Conservation (phyloP, 2,113 vertebrate genomes). For the Galeopterus variegatus region DNA sequence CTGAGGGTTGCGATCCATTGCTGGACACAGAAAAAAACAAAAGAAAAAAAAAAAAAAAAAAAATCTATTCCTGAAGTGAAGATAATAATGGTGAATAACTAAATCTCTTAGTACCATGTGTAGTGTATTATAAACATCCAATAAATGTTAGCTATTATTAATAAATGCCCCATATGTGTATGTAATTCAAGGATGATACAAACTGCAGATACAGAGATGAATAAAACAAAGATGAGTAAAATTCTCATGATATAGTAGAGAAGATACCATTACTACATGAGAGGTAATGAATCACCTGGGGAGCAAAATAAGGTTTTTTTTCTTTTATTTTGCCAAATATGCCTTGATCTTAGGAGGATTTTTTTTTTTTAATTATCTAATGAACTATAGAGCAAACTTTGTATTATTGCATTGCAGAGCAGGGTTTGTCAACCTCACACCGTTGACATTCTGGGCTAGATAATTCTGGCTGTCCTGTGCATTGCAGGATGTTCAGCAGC, state of each 20-base stretch:
- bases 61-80: not conserved
- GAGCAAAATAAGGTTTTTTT: not conserved
- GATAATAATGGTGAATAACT: not conserved
- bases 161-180: not conserved
- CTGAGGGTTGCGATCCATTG: no score
- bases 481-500: not conserved
- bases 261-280: conserved; percentile 90
- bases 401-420: not conserved
- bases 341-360: not conserved
- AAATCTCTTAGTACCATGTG: not conserved
- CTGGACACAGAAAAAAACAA: no score
- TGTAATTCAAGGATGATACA: conserved; percentile 26
- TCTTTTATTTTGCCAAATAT: not conserved
- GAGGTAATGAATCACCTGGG: not conserved
- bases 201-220: not conserved
- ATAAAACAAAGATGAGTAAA: conserved; percentile 1
- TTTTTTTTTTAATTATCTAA: not conserved
- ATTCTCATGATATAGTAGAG: not conserved
- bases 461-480: not conserved
- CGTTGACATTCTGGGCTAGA: no score
- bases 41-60: no score
- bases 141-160: not conserved
- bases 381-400: not conserved
- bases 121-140: not conserved
- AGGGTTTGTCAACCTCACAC: not conserved